phyloP scores from a whole-genome alignment of 2,113 vertebrate genomes.

The Natator depressus region DNA sequence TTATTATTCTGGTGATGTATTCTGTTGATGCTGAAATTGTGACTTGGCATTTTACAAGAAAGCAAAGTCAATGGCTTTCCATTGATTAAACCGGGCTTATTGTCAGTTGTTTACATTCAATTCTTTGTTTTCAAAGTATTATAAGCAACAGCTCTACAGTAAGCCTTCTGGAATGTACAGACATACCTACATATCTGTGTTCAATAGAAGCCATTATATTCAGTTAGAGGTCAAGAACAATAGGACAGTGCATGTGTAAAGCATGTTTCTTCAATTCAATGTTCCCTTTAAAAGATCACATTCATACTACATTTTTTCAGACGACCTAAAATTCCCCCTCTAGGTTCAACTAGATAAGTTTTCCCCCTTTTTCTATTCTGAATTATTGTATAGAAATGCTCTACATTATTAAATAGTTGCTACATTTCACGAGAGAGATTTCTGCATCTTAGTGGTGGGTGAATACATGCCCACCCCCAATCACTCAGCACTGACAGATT shows the following conservation, averaged over 20 bases:
- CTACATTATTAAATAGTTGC: conserved; percentile 2
- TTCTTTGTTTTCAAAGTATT: neutral
- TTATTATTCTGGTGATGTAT: neutral
- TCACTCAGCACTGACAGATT: conserved; percentile 40
- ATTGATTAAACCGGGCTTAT: neutral
- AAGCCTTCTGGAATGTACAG: conserved; percentile 16
- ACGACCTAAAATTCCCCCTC: conserved; percentile 46
- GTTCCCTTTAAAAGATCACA: conserved; percentile 25
- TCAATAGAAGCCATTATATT: conserved; percentile 14
- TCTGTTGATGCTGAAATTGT: neutral
- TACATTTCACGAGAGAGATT: conserved; percentile 39
- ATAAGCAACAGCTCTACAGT: neutral
- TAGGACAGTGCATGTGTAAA: conserved; percentile 5
- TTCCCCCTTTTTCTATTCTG: conserved; percentile 2
- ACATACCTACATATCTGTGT: neutral
- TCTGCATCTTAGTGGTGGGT: conserved; percentile 38
- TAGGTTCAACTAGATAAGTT: conserved; percentile 34
- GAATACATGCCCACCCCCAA: conserved; percentile 55
- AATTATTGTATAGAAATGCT: neutral
- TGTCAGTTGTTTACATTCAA: neutral
- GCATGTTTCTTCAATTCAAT: conserved; percentile 39
- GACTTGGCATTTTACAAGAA: neutral
- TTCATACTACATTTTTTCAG: conserved; percentile 46
- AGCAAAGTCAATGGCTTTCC: neutral
- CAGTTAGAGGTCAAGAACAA: conserved; percentile 12